These are phyloP conservation scores for Sarcophaga peregrina DNA, from an alignment of 1,140 invertebrate species.

Conservation along the genomic window DNA sequence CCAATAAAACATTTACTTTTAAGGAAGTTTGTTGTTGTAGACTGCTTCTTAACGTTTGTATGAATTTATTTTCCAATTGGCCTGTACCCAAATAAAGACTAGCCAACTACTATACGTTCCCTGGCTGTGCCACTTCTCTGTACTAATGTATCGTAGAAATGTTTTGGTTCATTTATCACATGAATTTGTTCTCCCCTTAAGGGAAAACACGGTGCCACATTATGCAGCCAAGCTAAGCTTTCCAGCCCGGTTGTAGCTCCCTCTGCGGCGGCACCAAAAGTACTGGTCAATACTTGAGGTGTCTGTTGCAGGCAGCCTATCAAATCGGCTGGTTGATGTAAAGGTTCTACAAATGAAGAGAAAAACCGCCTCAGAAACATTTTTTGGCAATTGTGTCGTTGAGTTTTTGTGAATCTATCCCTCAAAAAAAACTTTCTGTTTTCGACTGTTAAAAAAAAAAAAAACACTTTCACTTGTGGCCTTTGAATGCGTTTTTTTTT, in stretches of 20 bases:
- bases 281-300: constrained; percentile 45
- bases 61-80: constrained; percentile 82
- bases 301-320: constrained; percentile 56
- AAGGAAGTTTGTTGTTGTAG: constrained; percentile 71
- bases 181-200: constrained; percentile 76
- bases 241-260: constrained; percentile 52
- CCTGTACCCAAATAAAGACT: constrained; percentile 96
- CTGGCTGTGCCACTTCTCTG: constrained; percentile 77
- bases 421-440: not conserved
- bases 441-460: not conserved
- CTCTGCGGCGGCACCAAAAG: constrained; percentile 47
- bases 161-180: constrained; percentile 78
- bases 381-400: not conserved
- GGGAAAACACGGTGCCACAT: constrained; percentile 78
- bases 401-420: constrained; percentile 9
- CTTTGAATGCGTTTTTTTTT: not conserved
- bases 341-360: constrained; percentile 52
- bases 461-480: constrained; percentile 28
- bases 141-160: constrained; percentile 82
- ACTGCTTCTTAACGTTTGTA: constrained; percentile 73
- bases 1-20: constrained; percentile 87
- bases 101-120: constrained; percentile 84
- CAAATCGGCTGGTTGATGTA: constrained; percentile 54
- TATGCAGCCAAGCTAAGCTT: constrained; percentile 75
- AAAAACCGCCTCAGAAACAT: constrained; percentile 61